Evolutionary conservation across 2,113 vertebrate species (phyloP), one percentile per base, ranked within the genome.

Genomic region (Nycticorax nycticorax): DNA sequence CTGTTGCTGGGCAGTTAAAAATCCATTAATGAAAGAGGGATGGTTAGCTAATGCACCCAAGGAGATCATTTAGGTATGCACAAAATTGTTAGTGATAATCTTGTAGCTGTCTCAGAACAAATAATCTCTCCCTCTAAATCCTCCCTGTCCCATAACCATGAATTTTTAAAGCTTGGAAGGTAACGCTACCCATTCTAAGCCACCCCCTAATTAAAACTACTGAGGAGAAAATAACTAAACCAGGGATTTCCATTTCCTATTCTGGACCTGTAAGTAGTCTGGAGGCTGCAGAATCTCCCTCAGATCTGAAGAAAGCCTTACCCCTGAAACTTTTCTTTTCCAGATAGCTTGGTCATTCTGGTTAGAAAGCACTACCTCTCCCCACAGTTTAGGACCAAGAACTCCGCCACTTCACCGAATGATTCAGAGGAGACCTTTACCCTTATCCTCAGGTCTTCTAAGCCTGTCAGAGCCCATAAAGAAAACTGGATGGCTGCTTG

Each of bases 351-450:
- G 27, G 17, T 39, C 7, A 4, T 84, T 92, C 33, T 2, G 3
- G 16, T 39, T n/a, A 85, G n/a, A 82, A 91, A 82, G 20, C 27
- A 52, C 27, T 78, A 37, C 56, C 14, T 73, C 4, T 88, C 24
- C 43, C 14, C 66, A 55, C 10, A 39, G 9, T 30, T 77, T 50
- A 89, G 56, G 21, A 83, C 45, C 30, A 79, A 74, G 52, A 88
- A 72, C 33, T 83, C 37, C 3, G 1, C 30, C 22, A 37, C 41
- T 93, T 85, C 48, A 56, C 19, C 45, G 64, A 3, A 14, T 37
- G 73, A 79, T 62, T 93, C 83, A 95, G 88, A 85, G n/a, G 71
- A 95, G 22, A 84, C 35, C 43, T 91, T 89, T 95, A 81, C 14
- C 30, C 52, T 91, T 68, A 50, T 53, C 64, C 33, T 85, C 56